Evolutionary conservation across 2,888 invertebrate species (phyloP), one percentile per base, ranked within the genome.

Genomic region (Platycnemis pennipes): DNA sequence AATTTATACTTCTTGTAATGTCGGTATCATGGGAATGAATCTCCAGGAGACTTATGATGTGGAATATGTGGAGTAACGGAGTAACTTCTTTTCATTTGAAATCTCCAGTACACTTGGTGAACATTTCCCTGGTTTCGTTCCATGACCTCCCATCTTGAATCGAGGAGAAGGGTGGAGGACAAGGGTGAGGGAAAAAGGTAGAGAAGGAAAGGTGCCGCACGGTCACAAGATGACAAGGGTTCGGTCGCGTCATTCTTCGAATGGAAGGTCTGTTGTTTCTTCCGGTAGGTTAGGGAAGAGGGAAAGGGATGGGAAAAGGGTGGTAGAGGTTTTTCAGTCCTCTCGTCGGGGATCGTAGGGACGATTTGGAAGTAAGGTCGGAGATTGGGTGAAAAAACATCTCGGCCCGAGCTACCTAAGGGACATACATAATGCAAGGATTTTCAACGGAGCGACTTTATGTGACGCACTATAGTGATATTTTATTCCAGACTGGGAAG

Each of bases 151-250:
- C 63, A 63, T 26, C 5, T 22, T 63, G 63, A 22, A 22, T 26
- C 26, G 26, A 1, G 63, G 22, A 26, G 22, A 26, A 3, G 63
- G 26, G 63, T 5, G 63, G n/a, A n/a, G n/a, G n/a, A n/a, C n/a
- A n/a, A n/a, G n/a, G n/a, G n/a, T n/a, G n/a, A n/a, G n/a, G n/a
- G n/a, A n/a, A n/a, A n/a, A n/a, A n/a, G n/a, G n/a, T n/a, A n/a
- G n/a, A n/a, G n/a, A n/a, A n/a, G n/a, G n/a, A n/a, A n/a, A n/a
- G n/a, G 31, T 77, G 16, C 69, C 69, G 69, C 31, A 31, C 31
- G 37, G n/a, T 77, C 69, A 77, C 31, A 77, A 31, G 69, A 37
- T 77, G 69, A 77, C 69, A 77, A 77, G 69, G 69, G 69, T 77
- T 77, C 69, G 8, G 37, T 31, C 37, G 8, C 13, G 49, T 5